Evolutionary conservation across 1,140 invertebrate genomes (phyloP).

Genomic region (Drosophila miranda): DNA sequence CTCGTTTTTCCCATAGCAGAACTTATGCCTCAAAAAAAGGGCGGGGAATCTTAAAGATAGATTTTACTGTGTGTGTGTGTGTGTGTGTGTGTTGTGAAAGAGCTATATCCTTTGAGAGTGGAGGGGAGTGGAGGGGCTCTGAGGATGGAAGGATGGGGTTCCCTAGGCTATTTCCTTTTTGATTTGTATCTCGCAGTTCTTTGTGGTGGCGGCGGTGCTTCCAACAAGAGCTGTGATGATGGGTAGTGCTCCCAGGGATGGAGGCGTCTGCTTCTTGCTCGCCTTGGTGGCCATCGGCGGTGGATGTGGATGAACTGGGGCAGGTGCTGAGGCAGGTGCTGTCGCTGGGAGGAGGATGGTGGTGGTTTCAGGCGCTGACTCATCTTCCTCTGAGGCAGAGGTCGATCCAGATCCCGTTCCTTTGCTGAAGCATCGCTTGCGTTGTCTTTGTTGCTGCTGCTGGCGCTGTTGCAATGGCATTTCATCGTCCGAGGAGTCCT

Average conservation of each 20-base stretch:
- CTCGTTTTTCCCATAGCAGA: conserved; percentile 9
- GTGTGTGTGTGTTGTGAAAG: conserved; percentile 43
- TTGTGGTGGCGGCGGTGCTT: conserved; percentile 53
- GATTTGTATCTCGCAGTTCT: conserved; percentile 81
- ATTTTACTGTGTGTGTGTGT: neutral
- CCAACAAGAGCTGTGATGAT: conserved; percentile 16
- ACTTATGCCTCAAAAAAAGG: conserved; percentile 19
- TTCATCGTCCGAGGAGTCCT: conserved; percentile 54
- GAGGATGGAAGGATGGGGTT: conserved; percentile 6
- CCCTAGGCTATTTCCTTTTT: conserved; percentile 74
- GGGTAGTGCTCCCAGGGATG: conserved; percentile 26
- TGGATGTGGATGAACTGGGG: conserved; percentile 15
- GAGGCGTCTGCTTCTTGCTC: conserved; percentile 68
- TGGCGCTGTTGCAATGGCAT: conserved; percentile 60
- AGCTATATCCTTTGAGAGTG: conserved; percentile 27
- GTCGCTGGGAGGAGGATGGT: conserved; percentile 6
- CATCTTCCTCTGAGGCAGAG: conserved; percentile 3
- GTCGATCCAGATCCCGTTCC: conserved; percentile 6
- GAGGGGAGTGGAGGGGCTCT: neutral
- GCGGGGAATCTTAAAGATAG: conserved; percentile 1
- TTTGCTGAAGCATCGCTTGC: conserved; percentile 16
- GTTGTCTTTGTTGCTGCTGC: conserved; percentile 32
- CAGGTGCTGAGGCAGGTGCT: conserved; percentile 22
- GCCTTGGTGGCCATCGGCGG: conserved; percentile 65
- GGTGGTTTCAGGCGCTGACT: conserved; percentile 12